phyloP scores from a whole-genome alignment of 2,797 vertebrate species.

The Sarcophilus harrisii region DNA sequence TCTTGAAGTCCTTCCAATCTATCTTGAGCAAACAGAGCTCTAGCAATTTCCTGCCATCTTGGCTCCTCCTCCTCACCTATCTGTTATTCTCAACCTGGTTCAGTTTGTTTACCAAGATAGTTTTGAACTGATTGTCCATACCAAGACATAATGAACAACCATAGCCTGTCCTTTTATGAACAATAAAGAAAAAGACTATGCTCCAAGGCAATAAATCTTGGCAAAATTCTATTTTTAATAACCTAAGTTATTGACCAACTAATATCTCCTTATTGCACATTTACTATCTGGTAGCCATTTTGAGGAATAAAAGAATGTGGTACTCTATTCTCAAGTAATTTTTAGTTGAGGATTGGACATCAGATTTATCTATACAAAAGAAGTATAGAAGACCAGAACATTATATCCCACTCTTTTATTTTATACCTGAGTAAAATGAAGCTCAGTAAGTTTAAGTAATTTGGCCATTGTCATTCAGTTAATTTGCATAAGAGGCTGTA shows the following conservation, averaged over 20 bases:
- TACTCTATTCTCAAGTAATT: neutral
- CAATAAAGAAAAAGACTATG: neutral
- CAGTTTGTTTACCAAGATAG: neutral
- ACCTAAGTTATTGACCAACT: neutral
- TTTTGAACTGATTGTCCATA: neutral
- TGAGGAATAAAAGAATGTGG: neutral
- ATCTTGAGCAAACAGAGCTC: too few species aligned
- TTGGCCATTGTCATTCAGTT: neutral
- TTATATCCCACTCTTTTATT: neutral
- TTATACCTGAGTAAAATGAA: neutral
- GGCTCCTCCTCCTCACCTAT: neutral
- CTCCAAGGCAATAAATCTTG: neutral
- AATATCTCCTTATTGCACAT: neutral
- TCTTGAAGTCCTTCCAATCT: too few species aligned
- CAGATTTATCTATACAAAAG: neutral
- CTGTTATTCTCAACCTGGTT: neutral
- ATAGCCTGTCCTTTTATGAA: neutral
- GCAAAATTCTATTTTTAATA: neutral
- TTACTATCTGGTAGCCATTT: neutral
- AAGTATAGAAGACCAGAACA: neutral
- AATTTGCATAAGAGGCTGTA: neutral
- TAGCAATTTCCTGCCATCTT: too few species aligned
- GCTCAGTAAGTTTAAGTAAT: neutral
- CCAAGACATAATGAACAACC: neutral
- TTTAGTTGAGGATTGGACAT: neutral